Conservation (phyloP, 2,888 invertebrate genomes). For the Drosophila lutescens region DNA sequence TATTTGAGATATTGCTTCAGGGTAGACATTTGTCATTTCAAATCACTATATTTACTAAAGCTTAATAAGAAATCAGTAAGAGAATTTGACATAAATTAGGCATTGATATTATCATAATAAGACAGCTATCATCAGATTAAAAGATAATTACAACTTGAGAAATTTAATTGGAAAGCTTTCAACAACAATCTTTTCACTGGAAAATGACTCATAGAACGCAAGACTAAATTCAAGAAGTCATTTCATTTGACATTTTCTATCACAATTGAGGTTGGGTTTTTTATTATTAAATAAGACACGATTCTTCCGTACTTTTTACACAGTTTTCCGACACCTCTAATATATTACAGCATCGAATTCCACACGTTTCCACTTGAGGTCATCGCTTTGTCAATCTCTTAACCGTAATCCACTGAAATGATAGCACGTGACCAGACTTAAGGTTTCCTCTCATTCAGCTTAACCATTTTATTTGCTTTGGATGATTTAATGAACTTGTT, state of each 20-base stretch:
- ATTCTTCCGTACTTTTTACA: neutral
- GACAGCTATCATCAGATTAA: neutral
- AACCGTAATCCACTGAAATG: neutral
- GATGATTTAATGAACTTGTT: conserved; percentile 54
- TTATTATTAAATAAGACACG: neutral
- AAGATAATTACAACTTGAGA: neutral
- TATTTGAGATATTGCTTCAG: neutral
- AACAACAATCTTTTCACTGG: neutral
- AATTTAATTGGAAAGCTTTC: neutral
- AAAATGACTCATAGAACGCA: neutral
- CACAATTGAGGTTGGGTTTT: neutral
- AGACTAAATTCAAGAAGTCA: neutral
- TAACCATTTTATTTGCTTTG: conserved; percentile 50
- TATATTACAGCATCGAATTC: neutral
- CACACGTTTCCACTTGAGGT: conserved; percentile 5
- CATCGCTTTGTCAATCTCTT: neutral
- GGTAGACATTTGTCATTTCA: neutral
- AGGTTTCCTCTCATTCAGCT: conserved; percentile 7
- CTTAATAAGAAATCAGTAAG: neutral
- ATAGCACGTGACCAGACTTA: conserved; percentile 1
- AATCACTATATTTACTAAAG: neutral
- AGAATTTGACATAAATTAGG: neutral
- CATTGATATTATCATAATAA: neutral
- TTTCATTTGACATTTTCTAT: neutral
- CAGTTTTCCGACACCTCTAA: neutral